These are phyloP conservation scores for Notarius quadriscutis DNA, from an alignment of 2,113 vertebrate species.

Conservation along the genomic window DNA sequence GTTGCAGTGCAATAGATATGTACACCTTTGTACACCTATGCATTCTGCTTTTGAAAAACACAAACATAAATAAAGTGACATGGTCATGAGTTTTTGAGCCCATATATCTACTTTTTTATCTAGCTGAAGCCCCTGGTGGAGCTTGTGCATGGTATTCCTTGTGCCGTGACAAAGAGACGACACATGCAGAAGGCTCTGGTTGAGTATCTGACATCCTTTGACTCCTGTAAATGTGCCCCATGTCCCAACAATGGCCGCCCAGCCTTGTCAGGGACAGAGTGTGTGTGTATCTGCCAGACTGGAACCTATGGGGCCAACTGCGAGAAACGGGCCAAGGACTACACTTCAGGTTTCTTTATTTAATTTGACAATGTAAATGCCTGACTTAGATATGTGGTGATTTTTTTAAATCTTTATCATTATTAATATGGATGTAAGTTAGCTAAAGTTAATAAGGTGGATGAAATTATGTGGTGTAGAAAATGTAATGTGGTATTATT, in stretches of 20 bases:
- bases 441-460: background rate
- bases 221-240: constrained; percentile 81
- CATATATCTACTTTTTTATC: background rate
- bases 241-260: constrained; percentile 84
- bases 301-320: constrained; percentile 85
- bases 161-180: constrained; percentile 80
- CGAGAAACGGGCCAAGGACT: constrained; percentile 74
- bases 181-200: constrained; percentile 80
- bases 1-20: too few relatives aligned
- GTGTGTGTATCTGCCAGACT: constrained; percentile 83
- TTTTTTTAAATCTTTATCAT: background rate
- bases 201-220: constrained; percentile 76
- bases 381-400: background rate
- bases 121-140: constrained; percentile 81
- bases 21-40: background rate
- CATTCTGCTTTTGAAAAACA: background rate
- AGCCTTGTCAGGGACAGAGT: constrained; percentile 77
- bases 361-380: background rate
- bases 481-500: too few relatives aligned
- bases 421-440: background rate
- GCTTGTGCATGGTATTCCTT: constrained; percentile 81
- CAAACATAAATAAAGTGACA: background rate
- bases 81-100: background rate
- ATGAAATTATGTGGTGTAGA: background rate
- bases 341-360: constrained; percentile 73